Evolutionary conservation across 2,797 vertebrate genomes (phyloP), one percentile per base, ranked within the genome.

Genomic region (Lagocephalus sceleratus): DNA sequence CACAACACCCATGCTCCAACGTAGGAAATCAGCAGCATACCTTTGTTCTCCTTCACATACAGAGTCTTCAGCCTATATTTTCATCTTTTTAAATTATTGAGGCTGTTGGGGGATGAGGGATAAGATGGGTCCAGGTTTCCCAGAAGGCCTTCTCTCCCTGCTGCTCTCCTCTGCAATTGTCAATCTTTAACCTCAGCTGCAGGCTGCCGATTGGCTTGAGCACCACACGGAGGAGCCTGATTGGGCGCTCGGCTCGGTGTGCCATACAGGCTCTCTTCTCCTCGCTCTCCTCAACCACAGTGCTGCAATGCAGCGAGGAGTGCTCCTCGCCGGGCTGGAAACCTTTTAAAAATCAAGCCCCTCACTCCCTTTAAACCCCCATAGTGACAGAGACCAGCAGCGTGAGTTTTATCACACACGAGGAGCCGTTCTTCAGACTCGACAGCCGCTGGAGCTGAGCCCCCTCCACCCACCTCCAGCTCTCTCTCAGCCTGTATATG

Each of bases 281-380:
- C 91, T 90, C 90, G 88, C 90, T 92, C 88, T 86, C 83, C 91
- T 88, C 85, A 90, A 90, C 93, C 89, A 90, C 91, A 91, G 91
- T 94, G 92, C 94, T 98, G 95, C 95, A 98, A 93, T 97, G 95
- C 95, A 96, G 95, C 88, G 92, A 90, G 85, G 68, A 91, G 91
- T 92, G 88, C 76, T 82, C 74, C 71, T 78, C 60, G 54, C 73
- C 82, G 77, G 64, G 71, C 73, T 73, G 66, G 83, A 54, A 79
- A 67, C 61, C 73, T 63, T 58, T 66, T 66, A 50, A 63, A 83
- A 84, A 73, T 46, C 53, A 29, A 57, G 65, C 73, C 67, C 54
- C 66, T 21, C 47, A 17, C 62, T 75, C 21, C 54, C 52, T 51
- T 67, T 53, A 68, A 14, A 82, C 67, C 41, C 68, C 71, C 46